Evolutionary conservation across 2,888 invertebrate species (phyloP), one percentile per base, ranked within the genome.

Genomic region (Chironomus riparius): DNA sequence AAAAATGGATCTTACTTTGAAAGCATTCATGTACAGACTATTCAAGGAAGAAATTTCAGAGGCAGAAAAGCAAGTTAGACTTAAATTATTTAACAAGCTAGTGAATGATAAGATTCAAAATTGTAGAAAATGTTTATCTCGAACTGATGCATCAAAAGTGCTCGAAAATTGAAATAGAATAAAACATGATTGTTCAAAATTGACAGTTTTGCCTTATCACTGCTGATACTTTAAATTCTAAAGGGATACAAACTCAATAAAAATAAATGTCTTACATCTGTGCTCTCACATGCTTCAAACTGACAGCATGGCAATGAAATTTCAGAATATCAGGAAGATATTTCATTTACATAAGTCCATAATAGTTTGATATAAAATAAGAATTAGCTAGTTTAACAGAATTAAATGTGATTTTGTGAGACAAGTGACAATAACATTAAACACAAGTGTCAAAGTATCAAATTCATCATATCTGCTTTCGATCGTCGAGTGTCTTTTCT

Each of bases 41-140:
- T 5, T 15, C 2, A 6, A 28, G 6, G 68, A 68, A 38, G 47
- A 47, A 15, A 4, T 28, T 4, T 13, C 28, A 68, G 13, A 15
- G 18, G 7, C 5, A 1, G 15, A 18, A 6, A 28, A 47, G n/a
- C 15, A 68, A 18, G 12, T 1, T 6, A 2, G 68, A 38, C 18
- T 68, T 7, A 68, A 47, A 47, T 13, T 24, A 15, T 68, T 68
- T 15, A 13, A 28, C n/a, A 68, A 47, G 13, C 12, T 38, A 15
- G 68, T 68, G 0, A 68, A 68, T 47, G 28, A 38, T 47, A 68
- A 68, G n/a, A 68, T 68, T 28, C 68, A 68, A 68, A 68, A 68
- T 47, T 15, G 15, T 47, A 15, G 68, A 68, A 68, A 68, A 68
- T 47, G 47, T 22, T 3, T 68, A 38, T 47, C 10, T 24, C 10